A percentile compares a stretch with the other conserved stretches of the same genome.
phyloP scores from a whole-genome alignment of 2,888 invertebrate species.

The Drosophila ochracea region DNA sequence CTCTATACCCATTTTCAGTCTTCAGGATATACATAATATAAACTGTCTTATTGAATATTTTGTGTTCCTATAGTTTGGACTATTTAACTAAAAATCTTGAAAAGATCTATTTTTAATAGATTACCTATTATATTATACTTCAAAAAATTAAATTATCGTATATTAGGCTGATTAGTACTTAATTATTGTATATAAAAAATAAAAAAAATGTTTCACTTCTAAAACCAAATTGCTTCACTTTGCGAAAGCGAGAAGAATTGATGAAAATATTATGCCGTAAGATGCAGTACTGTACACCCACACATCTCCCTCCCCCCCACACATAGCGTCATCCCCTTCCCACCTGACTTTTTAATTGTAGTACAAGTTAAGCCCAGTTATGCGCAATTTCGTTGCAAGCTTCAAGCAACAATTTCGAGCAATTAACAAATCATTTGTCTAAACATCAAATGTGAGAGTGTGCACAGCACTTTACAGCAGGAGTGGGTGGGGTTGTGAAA shows the following conservation, averaged over 20 bases:
- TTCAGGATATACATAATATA: not conserved
- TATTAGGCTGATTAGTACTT: not conserved
- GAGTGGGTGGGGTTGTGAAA: not conserved
- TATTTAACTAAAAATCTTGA: not conserved
- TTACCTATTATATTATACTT: not conserved
- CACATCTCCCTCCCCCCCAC: fast-evolving
- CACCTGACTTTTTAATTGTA: conserved; percentile 32
- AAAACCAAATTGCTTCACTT: not conserved
- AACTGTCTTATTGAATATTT: not conserved
- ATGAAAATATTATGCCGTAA: not conserved
- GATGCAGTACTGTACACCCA: not conserved
- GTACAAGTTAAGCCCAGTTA: conserved; percentile 18
- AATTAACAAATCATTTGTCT: conserved; percentile 70
- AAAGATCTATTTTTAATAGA: not conserved
- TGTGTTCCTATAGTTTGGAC: not conserved
- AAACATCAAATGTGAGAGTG: conserved; percentile 4
- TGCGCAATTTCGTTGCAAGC: conserved; percentile 16
- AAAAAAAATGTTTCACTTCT: not conserved
- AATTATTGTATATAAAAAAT: not conserved
- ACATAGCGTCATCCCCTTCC: too few species aligned
- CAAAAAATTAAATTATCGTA: not conserved
- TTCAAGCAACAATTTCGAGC: conserved; percentile 30
- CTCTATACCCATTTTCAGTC: too few species aligned
- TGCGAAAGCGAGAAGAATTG: not conserved
- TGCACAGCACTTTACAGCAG: conserved; percentile 11